Evolutionary conservation across 2,113 vertebrate genomes (phyloP).

Genomic region (Pogonocichla stellata): DNA sequence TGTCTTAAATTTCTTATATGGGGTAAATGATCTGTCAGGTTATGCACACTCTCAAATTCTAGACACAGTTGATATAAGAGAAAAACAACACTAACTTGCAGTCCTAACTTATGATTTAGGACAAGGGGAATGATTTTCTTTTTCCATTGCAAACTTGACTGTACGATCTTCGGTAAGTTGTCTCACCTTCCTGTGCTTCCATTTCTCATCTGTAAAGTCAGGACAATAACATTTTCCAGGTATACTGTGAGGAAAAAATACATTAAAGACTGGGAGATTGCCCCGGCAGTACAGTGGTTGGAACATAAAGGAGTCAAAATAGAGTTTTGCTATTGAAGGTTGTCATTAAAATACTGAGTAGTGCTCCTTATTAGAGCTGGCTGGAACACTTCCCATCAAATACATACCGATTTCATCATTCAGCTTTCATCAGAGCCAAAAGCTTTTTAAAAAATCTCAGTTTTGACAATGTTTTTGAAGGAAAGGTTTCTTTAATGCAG

Average conservation of each 20-base stretch:
- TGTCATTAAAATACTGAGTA: slow-evolving; percentile 60
- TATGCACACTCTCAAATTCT: not conserved
- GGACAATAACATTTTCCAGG: slow-evolving; percentile 53
- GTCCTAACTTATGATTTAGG: not conserved
- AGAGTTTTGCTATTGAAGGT: slow-evolving; percentile 55
- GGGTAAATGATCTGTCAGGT: not conserved
- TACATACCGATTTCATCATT: slow-evolving; percentile 48
- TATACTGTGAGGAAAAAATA: slow-evolving; percentile 62
- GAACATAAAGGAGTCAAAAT: slow-evolving; percentile 56
- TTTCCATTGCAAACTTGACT: not conserved
- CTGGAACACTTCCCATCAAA: slow-evolving; percentile 62
- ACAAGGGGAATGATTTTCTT: not conserved
- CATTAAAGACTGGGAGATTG: slow-evolving; percentile 57
- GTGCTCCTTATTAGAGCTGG: slow-evolving; percentile 51
- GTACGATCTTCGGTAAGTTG: not conserved
- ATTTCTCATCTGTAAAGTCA: slow-evolving; percentile 27
- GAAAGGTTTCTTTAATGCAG: slow-evolving; percentile 47
- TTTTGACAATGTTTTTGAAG: slow-evolving; percentile 67
- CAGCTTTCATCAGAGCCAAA: slow-evolving; percentile 46
- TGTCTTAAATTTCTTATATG: not conserved
- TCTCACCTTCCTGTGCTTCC: slow-evolving; percentile 28
- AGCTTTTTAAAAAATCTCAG: slow-evolving; percentile 47
- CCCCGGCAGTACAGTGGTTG: slow-evolving; percentile 24
- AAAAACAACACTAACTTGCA: not conserved
- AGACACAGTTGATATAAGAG: not conserved